Conservation (phyloP, 2,888 invertebrate genomes). For the Nephrotoma guestfalica region DNA sequence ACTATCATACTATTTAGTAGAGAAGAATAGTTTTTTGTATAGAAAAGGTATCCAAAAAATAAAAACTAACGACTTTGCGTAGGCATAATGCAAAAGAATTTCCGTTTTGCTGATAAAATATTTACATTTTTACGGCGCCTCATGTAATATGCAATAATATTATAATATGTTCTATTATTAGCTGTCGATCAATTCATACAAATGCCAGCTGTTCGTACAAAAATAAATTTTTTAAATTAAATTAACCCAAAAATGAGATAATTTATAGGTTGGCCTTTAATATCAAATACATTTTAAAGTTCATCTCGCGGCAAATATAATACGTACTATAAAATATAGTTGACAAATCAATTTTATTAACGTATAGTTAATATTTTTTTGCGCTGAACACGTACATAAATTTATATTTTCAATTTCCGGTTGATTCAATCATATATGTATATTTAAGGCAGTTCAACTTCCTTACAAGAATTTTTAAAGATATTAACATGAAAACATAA, state of each 20-base stretch:
- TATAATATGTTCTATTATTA: not conserved
- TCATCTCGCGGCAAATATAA: not conserved
- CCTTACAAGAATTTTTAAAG: not conserved
- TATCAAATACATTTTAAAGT: not conserved
- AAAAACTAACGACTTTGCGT: not conserved
- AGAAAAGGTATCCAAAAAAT: not conserved
- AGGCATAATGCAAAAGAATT: not conserved
- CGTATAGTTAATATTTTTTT: not conserved
- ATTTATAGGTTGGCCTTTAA: not conserved
- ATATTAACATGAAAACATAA: not conserved
- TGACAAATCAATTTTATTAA: not conserved
- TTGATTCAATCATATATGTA: not conserved
- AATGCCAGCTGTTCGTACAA: not conserved
- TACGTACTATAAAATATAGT: not conserved
- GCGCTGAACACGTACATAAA: not conserved
- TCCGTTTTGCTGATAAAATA: not conserved
- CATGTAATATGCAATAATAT: not conserved
- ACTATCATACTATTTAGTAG: not conserved
- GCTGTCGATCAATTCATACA: not conserved
- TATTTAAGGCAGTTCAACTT: not conserved
- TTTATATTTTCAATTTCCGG: constrained; percentile 2
- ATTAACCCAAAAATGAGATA: not conserved
- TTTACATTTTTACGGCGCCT: not conserved
- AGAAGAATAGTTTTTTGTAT: not conserved
- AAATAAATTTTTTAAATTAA: not conserved